Evolutionary conservation across 2,797 vertebrate genomes (phyloP).

Genomic region (Rhinogobio ventralis): DNA sequence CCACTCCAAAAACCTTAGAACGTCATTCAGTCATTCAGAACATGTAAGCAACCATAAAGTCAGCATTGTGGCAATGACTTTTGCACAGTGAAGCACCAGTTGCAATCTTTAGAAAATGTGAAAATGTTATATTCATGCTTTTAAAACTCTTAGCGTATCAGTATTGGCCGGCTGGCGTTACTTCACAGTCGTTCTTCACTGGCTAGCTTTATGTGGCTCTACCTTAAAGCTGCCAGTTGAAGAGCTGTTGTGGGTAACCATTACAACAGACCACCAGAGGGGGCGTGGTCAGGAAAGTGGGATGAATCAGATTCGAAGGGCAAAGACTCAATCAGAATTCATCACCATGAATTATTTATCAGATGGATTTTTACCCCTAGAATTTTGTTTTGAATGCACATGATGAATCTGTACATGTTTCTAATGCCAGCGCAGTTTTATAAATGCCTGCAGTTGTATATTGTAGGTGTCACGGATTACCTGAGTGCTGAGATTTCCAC

Average conservation of each 20-base stretch:
- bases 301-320: conserved; percentile 21
- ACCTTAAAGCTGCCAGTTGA: conserved; percentile 89
- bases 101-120: neutral
- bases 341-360: neutral
- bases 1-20: neutral
- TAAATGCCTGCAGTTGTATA: conserved; percentile 60
- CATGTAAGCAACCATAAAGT: neutral
- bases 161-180: conserved; percentile 72
- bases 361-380: neutral
- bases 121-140: neutral
- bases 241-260: conserved; percentile 90
- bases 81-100: neutral
- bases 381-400: neutral
- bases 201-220: conserved; percentile 86
- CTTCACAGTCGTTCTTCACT: conserved; percentile 90
- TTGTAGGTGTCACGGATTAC: conserved; percentile 80
- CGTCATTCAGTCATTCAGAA: neutral
- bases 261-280: conserved; percentile 72
- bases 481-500: conserved; percentile 82
- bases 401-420: neutral
- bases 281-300: conserved; percentile 35
- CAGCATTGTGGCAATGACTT: neutral
- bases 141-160: conserved; percentile 23
- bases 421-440: conserved; percentile 37
- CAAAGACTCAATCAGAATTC: neutral